Evolutionary conservation across 1,140 invertebrate species (phyloP), one percentile per base, ranked within the genome.

Genomic region (Leptopilina boulardi): DNA sequence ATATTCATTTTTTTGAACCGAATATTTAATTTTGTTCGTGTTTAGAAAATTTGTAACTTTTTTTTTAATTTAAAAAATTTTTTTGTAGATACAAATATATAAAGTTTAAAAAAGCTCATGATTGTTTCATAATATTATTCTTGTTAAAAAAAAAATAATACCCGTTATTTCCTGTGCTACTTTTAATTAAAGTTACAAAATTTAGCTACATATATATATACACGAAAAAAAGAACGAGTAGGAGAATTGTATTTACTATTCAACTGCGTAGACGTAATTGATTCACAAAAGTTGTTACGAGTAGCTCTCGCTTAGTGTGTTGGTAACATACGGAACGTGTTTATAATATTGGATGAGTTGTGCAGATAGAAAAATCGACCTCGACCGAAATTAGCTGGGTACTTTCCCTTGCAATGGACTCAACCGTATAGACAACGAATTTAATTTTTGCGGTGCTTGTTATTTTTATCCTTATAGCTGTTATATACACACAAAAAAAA

Each of bases 311-410:
- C 23, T 23, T 18, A 21, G 54, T 21, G 21, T 23, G 59, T 66
- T 66, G 26, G 59, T 66, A 66, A 30, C 26, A 66, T 11, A 66
- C 59, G 26, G 26, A 30, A 66, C 59, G 59, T 66, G 59, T 66
- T 66, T 26, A 66, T 66, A 66, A 66, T 66, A 66, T 66, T 66
- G 59, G 59, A 66, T 66, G 59, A 66, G 59, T 30, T 66, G 21
- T 66, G 59, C 59, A 66, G 59, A 30, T 66, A 66, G 59, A 66
- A 66, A 66, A 66, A 66, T n/a, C 59, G 59, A 66, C 59, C 59
- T 66, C 59, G 59, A 66, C 59, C 59, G 59, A 66, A 66, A 66
- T 66, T 66, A 66, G 23, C 26, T 21, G 30, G 59, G 11, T 66
- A 66, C 59, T 66, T 66, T 66, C 59, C 59, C 59, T 66, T 66